phyloP scores from a whole-genome alignment of 2,797 vertebrate genomes.

The Chromobotia macracanthus region DNA sequence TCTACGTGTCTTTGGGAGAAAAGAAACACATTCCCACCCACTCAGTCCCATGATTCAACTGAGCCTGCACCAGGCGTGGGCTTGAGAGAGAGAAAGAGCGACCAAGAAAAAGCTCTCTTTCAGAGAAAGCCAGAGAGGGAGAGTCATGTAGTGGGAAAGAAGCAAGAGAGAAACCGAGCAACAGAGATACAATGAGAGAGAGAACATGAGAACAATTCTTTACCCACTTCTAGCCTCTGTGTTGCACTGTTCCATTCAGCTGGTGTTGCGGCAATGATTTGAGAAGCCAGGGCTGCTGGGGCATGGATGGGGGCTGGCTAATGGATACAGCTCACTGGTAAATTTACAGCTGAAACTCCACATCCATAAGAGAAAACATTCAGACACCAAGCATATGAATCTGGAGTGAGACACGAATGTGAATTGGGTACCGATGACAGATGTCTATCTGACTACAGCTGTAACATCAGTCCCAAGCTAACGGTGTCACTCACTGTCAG shows the following conservation, averaged over 20 bases:
- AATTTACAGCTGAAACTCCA: conserved; percentile 28
- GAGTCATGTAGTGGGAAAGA: not conserved
- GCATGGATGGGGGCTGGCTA: not conserved
- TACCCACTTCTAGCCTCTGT: conserved; percentile 3
- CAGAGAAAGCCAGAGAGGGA: conserved; percentile 31
- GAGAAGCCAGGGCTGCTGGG: conserved; percentile 5
- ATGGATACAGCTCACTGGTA: conserved; percentile 1
- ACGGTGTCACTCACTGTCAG: no score
- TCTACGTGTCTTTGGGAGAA: conserved; percentile 44
- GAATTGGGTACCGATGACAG: not conserved
- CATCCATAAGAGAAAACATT: not conserved
- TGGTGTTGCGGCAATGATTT: conserved; percentile 12
- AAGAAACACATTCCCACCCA: conserved; percentile 61
- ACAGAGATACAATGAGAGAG: not conserved
- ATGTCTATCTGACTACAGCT: not conserved
- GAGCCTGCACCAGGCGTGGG: conserved; percentile 62
- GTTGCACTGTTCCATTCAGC: not conserved
- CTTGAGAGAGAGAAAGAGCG: conserved; percentile 53
- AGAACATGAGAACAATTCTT: conserved; percentile 3
- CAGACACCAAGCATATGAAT: not conserved
- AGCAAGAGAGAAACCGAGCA: conserved; percentile 17
- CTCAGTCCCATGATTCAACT: conserved; percentile 66
- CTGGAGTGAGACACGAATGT: no score
- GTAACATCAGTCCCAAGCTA: conserved; percentile 19
- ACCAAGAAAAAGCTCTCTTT: conserved; percentile 44